A percentile compares a stretch with the other conserved stretches of the same genome.
Evolutionary conservation across 2,888 invertebrate genomes (phyloP).

Genomic region (Tromatobia lineatoria): DNA sequence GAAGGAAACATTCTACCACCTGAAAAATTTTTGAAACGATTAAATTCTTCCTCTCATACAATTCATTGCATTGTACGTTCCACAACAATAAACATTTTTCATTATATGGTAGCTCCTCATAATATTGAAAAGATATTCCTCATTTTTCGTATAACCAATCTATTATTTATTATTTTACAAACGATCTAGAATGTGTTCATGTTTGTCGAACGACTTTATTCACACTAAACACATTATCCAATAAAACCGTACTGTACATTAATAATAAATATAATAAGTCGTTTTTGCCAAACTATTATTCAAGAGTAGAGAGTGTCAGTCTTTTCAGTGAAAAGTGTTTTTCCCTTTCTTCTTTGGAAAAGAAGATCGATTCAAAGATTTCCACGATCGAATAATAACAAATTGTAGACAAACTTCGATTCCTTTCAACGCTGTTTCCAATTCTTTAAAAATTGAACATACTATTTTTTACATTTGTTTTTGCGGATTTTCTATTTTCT

Average conservation of each 20-base stretch:
- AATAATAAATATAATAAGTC: neutral
- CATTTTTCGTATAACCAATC: neutral
- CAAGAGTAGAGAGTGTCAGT: too few relatives aligned
- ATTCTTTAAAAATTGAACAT: too few relatives aligned
- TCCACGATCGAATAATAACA: too few relatives aligned
- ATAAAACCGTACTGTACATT: neutral
- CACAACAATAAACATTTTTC: neutral
- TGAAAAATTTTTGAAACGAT: slow-evolving; percentile 63
- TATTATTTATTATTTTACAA: neutral
- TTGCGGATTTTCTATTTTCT: too few relatives aligned
- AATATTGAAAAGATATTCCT: neutral
- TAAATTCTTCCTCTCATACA: neutral
- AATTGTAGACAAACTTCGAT: too few relatives aligned
- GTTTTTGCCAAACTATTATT: neutral
- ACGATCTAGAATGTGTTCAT: neutral
- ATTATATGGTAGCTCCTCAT: neutral
- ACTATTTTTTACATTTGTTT: too few relatives aligned
- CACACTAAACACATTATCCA: neutral
- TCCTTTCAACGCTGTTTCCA: too few relatives aligned
- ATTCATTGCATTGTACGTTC: neutral
- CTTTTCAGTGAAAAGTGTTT: too few relatives aligned
- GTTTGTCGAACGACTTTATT: neutral
- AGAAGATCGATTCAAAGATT: too few relatives aligned
- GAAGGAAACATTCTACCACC: slow-evolving; percentile 99
- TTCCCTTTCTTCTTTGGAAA: too few relatives aligned